Percentiles rank a stretch among this genome's conserved stretches.
Conservation (phyloP, 2,797 vertebrate species). For the Bradypodion ventrale region DNA sequence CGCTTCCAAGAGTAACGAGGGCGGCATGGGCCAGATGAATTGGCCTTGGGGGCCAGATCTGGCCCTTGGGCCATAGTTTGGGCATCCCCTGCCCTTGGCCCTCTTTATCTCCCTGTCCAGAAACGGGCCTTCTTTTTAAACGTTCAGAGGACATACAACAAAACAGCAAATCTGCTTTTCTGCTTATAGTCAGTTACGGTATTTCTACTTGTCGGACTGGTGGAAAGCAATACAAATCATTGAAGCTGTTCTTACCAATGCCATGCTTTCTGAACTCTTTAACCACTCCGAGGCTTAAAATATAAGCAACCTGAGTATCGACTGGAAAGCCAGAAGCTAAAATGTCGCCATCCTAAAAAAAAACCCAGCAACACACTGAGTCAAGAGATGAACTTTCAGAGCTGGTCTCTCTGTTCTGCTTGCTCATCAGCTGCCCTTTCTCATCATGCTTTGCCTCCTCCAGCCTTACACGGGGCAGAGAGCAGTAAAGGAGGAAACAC, state of each 20-base stretch:
- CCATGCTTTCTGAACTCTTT: constrained; percentile 99
- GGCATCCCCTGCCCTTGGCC: too few relatives aligned
- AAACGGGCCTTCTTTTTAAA: neutral
- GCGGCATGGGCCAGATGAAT: too few relatives aligned
- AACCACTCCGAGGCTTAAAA: constrained; percentile 96
- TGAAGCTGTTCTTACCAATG: constrained; percentile 85
- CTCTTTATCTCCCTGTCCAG: too few relatives aligned
- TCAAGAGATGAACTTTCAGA: neutral
- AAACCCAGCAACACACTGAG: constrained; percentile 34
- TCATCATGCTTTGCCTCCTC: neutral
- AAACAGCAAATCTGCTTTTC: neutral
- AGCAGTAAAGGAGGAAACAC: too few relatives aligned
- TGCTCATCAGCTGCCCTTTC: too few relatives aligned
- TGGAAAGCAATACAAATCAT: neutral
- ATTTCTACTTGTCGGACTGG: neutral
- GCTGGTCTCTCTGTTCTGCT: neutral
- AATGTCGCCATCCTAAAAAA: constrained; percentile 94
- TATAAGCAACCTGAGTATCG: constrained; percentile 98
- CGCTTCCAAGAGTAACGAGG: too few relatives aligned
- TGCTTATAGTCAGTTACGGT: too few relatives aligned
- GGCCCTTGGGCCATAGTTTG: too few relatives aligned
- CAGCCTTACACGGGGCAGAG: neutral
- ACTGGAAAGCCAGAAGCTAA: constrained; percentile 95
- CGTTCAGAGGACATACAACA: too few relatives aligned
- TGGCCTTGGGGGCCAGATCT: too few relatives aligned